Conservation (phyloP, 2,113 vertebrate species). For the Chloropsis hardwickii region DNA sequence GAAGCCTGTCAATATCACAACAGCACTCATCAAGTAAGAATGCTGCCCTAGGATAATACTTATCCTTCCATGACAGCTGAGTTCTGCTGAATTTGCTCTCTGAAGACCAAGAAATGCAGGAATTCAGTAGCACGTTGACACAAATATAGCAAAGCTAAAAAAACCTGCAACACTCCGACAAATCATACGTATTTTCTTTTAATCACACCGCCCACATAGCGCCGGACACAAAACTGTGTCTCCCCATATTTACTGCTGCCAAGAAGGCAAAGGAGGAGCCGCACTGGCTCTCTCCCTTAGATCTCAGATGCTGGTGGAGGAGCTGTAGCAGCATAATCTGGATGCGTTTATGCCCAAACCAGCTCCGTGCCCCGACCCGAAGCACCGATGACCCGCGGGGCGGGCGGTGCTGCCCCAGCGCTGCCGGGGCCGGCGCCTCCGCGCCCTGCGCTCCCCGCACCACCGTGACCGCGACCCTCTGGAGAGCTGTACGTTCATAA, state of each 20-base stretch:
- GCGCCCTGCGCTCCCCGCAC: background rate
- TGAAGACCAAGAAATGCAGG: background rate
- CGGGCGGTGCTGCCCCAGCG: background rate
- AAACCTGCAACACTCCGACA: background rate
- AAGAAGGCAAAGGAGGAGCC: background rate
- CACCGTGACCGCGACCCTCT: accelerated
- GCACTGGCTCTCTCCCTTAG: too few species aligned
- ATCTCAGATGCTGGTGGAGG: accelerated
- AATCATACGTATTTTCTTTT: accelerated
- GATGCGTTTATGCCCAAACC: background rate
- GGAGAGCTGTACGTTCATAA: too few species aligned
- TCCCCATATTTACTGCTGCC: background rate
- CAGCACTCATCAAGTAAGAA: background rate
- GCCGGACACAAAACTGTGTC: background rate
- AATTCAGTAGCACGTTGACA: background rate
- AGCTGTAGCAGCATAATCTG: accelerated
- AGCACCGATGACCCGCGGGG: accelerated
- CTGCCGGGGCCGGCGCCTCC: background rate
- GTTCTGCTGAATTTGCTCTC: background rate
- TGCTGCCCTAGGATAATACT: background rate
- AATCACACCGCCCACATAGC: too few species aligned
- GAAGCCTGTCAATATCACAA: background rate
- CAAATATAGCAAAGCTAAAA: background rate
- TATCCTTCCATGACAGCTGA: background rate
- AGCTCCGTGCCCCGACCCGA: background rate